Evolutionary conservation across 2,797 vertebrate species (phyloP), one percentile per base, ranked within the genome.

Genomic region (Cephalopachus bancanus): DNA sequence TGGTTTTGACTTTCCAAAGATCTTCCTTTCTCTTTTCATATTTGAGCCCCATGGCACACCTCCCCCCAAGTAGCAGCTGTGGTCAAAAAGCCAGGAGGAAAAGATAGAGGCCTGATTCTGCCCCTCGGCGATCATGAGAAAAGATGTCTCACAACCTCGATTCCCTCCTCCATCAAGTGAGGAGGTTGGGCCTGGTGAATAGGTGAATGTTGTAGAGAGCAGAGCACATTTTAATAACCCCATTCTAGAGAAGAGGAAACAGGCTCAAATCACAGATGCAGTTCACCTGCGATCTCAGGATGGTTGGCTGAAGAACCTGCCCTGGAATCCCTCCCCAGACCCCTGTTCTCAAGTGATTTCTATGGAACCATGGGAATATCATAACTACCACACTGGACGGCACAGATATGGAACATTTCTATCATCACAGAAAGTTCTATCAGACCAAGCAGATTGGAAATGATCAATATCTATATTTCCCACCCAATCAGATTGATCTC

Each of bases 71-170:
- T 17, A 69, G 26, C 28, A 67, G 53, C n/a, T 84, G 3, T 71
- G 22, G 17, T n/a, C 4, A n/a, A 67, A 81, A 92, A 20, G 17
- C 8, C 14, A 19, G 60, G 28, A 53, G 5, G 19, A 86, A 55
- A 53, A 26, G n/a, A 12, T 44, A 33, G 8, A 12, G 26, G 22
- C 8, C 51, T 15, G 33, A 90, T 28, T 89, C 44, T 30, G 2
- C 9, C 28, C n/a, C 33, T 55, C 6, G 4, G 20, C 5, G 24
- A 1, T 53, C 33, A 10, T 7, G 33, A 92, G 55, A 65, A 26
- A 24, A 8, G 26, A 72, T 10, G 26, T 20, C 15, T 57, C 22
- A n/a, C 0, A 0, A 6, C 28, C 57, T 71, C 85, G 17, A 33
- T 8, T 65, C 49, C 26, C 28, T 65, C 12, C 49, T 60, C 28